These are phyloP conservation scores for Phocides pigmalion DNA, from an alignment of 1,140 invertebrate genomes.

Conservation along the genomic window DNA sequence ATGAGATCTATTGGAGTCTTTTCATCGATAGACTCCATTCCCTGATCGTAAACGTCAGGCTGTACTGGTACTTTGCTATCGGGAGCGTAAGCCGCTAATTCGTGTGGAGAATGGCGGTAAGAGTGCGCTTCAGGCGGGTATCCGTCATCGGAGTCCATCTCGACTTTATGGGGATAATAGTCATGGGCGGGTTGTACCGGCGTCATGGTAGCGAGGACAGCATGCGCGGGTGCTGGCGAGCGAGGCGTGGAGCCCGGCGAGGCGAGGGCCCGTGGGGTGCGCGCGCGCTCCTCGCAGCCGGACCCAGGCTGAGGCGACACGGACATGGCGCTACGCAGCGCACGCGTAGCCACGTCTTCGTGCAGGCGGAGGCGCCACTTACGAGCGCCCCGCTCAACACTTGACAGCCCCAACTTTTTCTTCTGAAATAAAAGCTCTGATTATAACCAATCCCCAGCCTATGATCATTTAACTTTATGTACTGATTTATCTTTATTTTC, in stretches of 20 bases:
- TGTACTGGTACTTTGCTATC: slow-evolving; percentile 80
- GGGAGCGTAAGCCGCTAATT: slow-evolving; percentile 84
- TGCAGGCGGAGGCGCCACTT: slow-evolving; percentile 62
- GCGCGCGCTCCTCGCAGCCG: slow-evolving; percentile 63
- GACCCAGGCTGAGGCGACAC: slow-evolving; percentile 61
- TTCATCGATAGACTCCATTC: slow-evolving; percentile 87
- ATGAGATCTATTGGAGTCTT: slow-evolving; percentile 90
- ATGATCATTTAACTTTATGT: background rate
- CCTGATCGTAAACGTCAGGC: slow-evolving; percentile 84
- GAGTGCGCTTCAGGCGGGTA: slow-evolving; percentile 82
- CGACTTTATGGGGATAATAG: slow-evolving; percentile 84
- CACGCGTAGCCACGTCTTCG: slow-evolving; percentile 55
- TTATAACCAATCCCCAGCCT: slow-evolving; percentile 10
- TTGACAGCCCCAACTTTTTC: slow-evolving; percentile 55
- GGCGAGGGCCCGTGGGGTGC: slow-evolving; percentile 53
- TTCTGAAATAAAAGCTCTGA: slow-evolving; percentile 61
- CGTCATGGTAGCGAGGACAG: slow-evolving; percentile 90
- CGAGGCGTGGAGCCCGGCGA: slow-evolving; percentile 69
- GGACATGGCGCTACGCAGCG: slow-evolving; percentile 61
- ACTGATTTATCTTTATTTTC: background rate
- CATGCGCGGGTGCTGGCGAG: slow-evolving; percentile 86
- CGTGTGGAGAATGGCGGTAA: slow-evolving; percentile 80
- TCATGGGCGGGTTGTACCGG: slow-evolving; percentile 84
- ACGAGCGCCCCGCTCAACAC: slow-evolving; percentile 70
- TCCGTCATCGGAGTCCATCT: slow-evolving; percentile 82